Evolutionary conservation across 2,888 invertebrate species (phyloP).

Genomic region (Tortricodes alternella): DNA sequence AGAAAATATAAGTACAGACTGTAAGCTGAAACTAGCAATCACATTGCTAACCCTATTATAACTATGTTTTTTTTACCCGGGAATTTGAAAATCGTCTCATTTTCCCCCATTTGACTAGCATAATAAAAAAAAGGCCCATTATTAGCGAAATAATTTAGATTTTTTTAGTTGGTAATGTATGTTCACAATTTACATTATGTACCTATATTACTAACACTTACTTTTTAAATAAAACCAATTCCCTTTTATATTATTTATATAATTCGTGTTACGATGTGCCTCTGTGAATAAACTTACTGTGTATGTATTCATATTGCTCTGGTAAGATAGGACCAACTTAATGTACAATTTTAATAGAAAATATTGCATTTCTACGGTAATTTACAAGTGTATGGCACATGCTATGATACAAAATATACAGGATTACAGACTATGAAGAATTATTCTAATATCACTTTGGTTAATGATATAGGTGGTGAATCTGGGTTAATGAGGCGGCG

Average conservation of each 20-base stretch:
- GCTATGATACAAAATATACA: constrained; percentile 81
- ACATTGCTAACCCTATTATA: no score
- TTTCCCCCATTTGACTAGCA: no score
- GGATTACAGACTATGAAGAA: constrained; percentile 68
- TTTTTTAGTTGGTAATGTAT: no score
- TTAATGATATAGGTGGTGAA: constrained; percentile 74
- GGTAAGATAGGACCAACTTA: constrained; percentile 62
- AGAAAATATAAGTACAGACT: no score
- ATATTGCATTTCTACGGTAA: constrained; percentile 73
- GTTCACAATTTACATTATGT: not conserved
- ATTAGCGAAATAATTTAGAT: no score
- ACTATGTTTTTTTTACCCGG: no score
- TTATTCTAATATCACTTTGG: constrained; percentile 80
- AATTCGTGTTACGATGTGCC: constrained; percentile 70
- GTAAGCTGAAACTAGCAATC: no score
- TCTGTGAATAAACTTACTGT: constrained; percentile 72
- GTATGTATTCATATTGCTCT: constrained; percentile 70
- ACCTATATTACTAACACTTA: not conserved
- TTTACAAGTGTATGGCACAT: constrained; percentile 79
- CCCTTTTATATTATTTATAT: constrained; percentile 55
- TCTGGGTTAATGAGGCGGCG: constrained; percentile 53
- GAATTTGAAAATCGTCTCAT: no score
- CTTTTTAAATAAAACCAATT: constrained; percentile 30
- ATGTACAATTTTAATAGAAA: constrained; percentile 65
- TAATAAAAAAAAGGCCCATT: no score